These are phyloP conservation scores for Chloropsis cyanopogon DNA, from an alignment of 2,113 vertebrate species.

Conservation along the genomic window DNA sequence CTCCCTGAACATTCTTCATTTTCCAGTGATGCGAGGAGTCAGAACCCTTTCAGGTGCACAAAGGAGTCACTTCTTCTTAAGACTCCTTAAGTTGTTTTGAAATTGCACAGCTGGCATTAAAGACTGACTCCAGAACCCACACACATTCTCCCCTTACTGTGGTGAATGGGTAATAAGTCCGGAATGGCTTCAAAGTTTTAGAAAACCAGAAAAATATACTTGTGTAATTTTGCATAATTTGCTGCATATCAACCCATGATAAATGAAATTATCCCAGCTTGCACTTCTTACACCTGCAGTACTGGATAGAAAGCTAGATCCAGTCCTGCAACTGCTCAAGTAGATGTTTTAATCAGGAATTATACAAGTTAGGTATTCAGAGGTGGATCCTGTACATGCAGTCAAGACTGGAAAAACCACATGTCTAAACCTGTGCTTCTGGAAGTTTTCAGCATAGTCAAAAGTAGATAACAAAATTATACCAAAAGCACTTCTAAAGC, in stretches of 20 bases:
- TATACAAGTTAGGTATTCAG: not conserved
- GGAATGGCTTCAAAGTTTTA: constrained; percentile 41
- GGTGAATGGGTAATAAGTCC: not conserved
- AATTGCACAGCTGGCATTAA: not conserved
- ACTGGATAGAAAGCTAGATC: not conserved
- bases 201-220: constrained; percentile 15
- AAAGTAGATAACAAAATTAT: not conserved
- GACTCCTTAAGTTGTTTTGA: not conserved
- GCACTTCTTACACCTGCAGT: not conserved
- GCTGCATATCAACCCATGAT: not conserved
- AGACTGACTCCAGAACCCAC: not conserved
- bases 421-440: not conserved
- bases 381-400: not conserved
- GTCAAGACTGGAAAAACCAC: not conserved
- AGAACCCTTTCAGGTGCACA: not conserved
- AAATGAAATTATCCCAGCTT: not conserved
- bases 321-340: not conserved
- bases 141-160: not conserved
- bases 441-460: constrained; percentile 2
- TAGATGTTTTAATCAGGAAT: not conserved
- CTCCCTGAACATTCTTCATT: constrained; percentile 38
- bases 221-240: constrained; percentile 11
- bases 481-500: constrained; percentile 9
- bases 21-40: not conserved
- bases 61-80: not conserved